phyloP scores from a whole-genome alignment of 2,888 invertebrate species.

The Eledone cirrhosa region DNA sequence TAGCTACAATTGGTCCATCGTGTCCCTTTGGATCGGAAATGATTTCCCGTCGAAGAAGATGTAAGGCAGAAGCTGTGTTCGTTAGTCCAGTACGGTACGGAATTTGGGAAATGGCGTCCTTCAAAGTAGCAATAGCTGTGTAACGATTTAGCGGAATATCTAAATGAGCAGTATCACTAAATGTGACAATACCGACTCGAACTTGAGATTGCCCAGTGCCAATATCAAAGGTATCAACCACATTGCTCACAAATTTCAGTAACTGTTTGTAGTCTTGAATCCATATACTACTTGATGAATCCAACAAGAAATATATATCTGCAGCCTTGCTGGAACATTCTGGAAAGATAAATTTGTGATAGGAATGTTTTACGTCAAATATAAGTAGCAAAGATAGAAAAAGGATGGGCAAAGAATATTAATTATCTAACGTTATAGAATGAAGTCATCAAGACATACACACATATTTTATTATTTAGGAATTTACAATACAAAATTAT shows the following conservation, averaged over 20 bases:
- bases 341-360: not conserved
- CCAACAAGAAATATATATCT: slow-evolving; percentile 50
- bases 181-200: slow-evolving; percentile 47
- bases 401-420: too few relatives aligned
- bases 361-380: not conserved
- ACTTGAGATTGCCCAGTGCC: slow-evolving; percentile 38
- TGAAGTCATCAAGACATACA: too few relatives aligned
- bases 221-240: slow-evolving; percentile 45
- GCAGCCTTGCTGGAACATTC: slow-evolving; percentile 49
- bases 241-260: slow-evolving; percentile 43
- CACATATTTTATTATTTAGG: too few relatives aligned
- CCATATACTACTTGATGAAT: slow-evolving; percentile 57
- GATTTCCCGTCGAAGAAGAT: not conserved
- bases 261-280: slow-evolving; percentile 50
- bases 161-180: slow-evolving; percentile 40
- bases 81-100: slow-evolving; percentile 31
- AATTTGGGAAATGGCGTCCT: slow-evolving; percentile 36
- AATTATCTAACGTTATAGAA: too few relatives aligned
- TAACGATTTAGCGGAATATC: slow-evolving; percentile 40
- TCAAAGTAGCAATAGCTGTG: slow-evolving; percentile 36
- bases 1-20: not conserved
- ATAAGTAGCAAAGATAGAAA: too few relatives aligned
- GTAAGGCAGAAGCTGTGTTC: slow-evolving; percentile 1
- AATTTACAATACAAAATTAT: too few relatives aligned
- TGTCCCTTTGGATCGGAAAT: not conserved